These are phyloP conservation scores for Chloroclystis v-ata DNA, from an alignment of 2,888 invertebrate genomes.

Conservation along the genomic window DNA sequence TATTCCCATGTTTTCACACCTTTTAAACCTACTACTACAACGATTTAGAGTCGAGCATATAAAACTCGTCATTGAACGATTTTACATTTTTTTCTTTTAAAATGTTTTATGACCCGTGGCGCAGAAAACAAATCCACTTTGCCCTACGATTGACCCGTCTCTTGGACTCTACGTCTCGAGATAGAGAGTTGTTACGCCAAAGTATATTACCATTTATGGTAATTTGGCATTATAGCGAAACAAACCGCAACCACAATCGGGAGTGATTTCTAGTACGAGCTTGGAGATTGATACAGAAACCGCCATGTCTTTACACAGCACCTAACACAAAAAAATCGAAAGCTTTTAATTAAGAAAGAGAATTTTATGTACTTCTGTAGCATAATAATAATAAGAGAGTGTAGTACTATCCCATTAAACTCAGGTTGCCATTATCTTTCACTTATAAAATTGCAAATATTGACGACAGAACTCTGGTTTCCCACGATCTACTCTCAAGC, in stretches of 20 bases:
- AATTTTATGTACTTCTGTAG: too few species aligned
- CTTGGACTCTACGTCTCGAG: background rate
- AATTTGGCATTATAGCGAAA: conserved; percentile 7
- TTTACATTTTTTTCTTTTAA: conserved; percentile 10
- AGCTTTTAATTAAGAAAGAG: too few species aligned
- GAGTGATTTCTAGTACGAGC: conserved; percentile 1
- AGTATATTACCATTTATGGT: conserved; percentile 3
- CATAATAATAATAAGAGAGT: too few species aligned
- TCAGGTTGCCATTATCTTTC: conserved; percentile 15
- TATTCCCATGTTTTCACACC: too few species aligned
- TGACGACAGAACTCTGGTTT: conserved; percentile 34
- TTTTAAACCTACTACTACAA: too few species aligned
- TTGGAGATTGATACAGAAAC: conserved; percentile 6
- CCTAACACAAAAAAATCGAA: too few species aligned
- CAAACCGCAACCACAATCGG: conserved; percentile 8
- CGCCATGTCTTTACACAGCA: background rate
- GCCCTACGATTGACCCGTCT: background rate
- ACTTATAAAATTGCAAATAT: conserved; percentile 16
- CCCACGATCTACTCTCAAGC: conserved; percentile 49
- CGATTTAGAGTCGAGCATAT: too few species aligned
- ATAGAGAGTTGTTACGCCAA: conserved; percentile 1
- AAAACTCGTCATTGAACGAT: conserved; percentile 3
- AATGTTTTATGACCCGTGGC: conserved; percentile 8
- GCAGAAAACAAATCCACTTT: background rate
- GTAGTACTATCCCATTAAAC: background rate